Evolutionary conservation across 92 coral and sea anemone genomes (phyloP).

Genomic region (Chrysogorgia sp.): DNA sequence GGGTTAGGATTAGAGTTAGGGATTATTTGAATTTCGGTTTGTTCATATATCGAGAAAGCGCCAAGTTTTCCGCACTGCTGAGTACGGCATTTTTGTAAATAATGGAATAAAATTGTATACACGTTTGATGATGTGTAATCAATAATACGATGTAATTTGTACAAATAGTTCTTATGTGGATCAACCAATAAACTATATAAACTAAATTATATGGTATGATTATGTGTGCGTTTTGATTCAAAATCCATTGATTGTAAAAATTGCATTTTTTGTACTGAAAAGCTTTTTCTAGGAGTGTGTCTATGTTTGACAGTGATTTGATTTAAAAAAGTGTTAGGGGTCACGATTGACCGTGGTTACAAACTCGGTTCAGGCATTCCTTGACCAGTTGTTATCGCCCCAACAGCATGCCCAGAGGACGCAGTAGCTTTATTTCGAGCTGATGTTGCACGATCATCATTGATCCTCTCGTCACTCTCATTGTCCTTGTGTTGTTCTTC

Average conservation of each 20-base stretch:
- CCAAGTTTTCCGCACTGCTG: background rate
- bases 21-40: too few species aligned
- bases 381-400: background rate
- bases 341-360: too few species aligned
- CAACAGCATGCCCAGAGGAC: background rate
- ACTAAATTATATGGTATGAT: too few species aligned
- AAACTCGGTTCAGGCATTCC: constrained; percentile 35
- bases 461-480: background rate
- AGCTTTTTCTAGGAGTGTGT: background rate
- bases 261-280: background rate
- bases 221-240: too few species aligned
- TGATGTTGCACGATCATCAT: background rate
- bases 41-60: too few species aligned
- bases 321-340: background rate
- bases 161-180: too few species aligned
- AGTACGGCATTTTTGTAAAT: background rate
- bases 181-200: too few species aligned
- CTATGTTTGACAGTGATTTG: background rate
- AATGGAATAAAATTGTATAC: background rate
- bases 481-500: background rate
- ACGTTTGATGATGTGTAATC: too few species aligned
- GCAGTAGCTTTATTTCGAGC: background rate
- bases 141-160: too few species aligned
- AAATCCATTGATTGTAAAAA: too few species aligned
- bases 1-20: too few species aligned